Evolutionary conservation across 2,888 invertebrate species (phyloP).

Genomic region (Heliconius sara): DNA sequence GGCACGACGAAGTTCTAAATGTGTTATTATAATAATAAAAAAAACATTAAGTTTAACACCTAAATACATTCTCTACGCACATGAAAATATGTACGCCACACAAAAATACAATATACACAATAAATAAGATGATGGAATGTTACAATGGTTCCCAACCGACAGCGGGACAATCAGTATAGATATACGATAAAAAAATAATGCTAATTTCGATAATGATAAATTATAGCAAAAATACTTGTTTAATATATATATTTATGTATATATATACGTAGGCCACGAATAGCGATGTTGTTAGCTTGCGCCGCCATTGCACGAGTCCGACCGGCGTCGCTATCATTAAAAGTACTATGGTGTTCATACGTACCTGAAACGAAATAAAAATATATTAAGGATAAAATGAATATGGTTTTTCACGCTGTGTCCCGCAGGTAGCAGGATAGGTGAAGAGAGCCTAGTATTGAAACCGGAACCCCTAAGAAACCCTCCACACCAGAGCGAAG

Average conservation of each 20-base stretch:
- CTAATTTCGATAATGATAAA: constrained; percentile 73
- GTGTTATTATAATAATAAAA: constrained; percentile 52
- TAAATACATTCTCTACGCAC: constrained; percentile 64
- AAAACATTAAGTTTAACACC: constrained; percentile 61
- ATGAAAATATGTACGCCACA: constrained; percentile 80
- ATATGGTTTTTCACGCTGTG: too few relatives aligned
- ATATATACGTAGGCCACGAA: constrained; percentile 53
- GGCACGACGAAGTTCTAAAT: constrained; percentile 83
- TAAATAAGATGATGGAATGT: constrained; percentile 84
- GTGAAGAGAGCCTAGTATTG: too few relatives aligned
- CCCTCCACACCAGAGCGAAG: too few relatives aligned
- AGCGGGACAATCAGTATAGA: constrained; percentile 58
- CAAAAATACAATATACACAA: constrained; percentile 80
- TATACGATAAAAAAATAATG: constrained; percentile 73
- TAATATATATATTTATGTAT: constrained; percentile 46
- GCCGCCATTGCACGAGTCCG: constrained; percentile 47
- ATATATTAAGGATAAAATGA: too few relatives aligned
- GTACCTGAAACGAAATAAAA: not conserved
- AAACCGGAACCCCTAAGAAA: too few relatives aligned
- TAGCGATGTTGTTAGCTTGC: constrained; percentile 45
- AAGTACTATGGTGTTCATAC: constrained; percentile 7
- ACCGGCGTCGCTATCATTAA: constrained; percentile 38
- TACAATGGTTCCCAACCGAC: constrained; percentile 71
- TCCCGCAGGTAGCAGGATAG: too few relatives aligned
- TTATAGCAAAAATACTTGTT: constrained; percentile 83